Conservation (phyloP, 1,140 invertebrate species). For the Aphelenchoides fujianensis region DNA sequence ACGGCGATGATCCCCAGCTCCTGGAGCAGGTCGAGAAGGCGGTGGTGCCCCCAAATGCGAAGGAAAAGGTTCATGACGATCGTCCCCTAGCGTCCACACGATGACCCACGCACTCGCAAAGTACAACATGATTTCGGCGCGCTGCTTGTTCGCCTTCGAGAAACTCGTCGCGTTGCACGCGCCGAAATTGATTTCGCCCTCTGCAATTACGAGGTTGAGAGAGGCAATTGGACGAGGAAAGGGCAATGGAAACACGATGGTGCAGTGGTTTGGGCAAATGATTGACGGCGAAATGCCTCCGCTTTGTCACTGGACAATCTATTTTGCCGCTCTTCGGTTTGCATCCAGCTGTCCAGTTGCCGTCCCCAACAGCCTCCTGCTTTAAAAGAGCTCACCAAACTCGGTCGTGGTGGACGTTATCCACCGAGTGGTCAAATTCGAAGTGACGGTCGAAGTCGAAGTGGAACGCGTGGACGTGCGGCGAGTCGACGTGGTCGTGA, state of each 20-base stretch:
- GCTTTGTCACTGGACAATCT: no score
- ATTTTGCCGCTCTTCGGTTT: no score
- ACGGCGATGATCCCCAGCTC: slow-evolving; percentile 31
- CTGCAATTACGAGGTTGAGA: neutral
- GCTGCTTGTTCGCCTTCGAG: slow-evolving; percentile 14
- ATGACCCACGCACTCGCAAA: slow-evolving; percentile 28
- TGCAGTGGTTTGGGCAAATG: no score
- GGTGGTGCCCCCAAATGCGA: slow-evolving; percentile 30
- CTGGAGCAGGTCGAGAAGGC: slow-evolving; percentile 31
- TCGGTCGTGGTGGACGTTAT: neutral
- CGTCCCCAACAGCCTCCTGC: no score
- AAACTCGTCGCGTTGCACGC: slow-evolving; percentile 29
- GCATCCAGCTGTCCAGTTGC: neutral
- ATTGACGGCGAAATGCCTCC: no score
- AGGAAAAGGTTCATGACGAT: slow-evolving; percentile 28
- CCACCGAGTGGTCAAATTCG: neutral
- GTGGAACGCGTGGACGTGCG: neutral
- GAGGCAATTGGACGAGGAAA: no score
- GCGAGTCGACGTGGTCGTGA: neutral
- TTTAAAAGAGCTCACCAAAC: neutral
- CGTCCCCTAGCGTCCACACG: slow-evolving; percentile 23
- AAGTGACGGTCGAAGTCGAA: neutral
- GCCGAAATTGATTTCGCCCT: slow-evolving; percentile 17
- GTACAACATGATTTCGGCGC: slow-evolving; percentile 29
- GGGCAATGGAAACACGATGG: no score